phyloP scores from a whole-genome alignment of 2,113 vertebrate species.

The Osmerus eperlanus region DNA sequence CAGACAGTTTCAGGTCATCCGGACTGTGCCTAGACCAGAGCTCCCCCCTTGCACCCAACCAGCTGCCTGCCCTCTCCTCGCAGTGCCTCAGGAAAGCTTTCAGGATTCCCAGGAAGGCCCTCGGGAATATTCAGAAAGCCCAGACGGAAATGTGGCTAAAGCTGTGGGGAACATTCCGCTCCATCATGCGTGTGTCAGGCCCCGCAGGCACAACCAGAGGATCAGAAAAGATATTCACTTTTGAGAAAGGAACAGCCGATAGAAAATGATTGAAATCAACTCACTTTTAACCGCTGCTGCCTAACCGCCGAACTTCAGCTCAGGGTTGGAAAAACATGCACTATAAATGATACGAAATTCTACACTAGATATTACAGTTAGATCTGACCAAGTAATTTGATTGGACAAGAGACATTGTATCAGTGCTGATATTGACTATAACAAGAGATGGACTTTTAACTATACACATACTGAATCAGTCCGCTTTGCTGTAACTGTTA shows the following conservation, averaged over 20 bases:
- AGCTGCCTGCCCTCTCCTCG: background rate
- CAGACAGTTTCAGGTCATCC: conserved; percentile 23
- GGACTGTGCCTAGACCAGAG: conserved; percentile 20
- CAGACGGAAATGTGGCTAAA: conserved; percentile 47
- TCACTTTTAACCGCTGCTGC: no score
- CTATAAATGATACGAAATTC: no score
- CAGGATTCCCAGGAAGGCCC: conserved; percentile 49
- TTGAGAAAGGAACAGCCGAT: background rate
- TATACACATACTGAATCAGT: no score
- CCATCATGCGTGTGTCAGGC: conserved; percentile 53
- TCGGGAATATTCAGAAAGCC: conserved; percentile 36
- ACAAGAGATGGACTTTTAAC: conserved; percentile 50
- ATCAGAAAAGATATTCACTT: background rate
- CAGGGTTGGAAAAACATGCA: no score
- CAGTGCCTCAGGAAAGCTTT: conserved; percentile 45
- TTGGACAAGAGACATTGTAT: no score
- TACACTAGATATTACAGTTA: no score
- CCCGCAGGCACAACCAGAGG: conserved; percentile 18
- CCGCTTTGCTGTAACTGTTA: no score
- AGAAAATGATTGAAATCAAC: conserved; percentile 40
- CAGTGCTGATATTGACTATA: conserved; percentile 7
- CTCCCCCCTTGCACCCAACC: background rate
- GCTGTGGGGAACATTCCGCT: conserved; percentile 64
- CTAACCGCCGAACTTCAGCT: no score
- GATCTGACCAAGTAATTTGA: no score